A percentile compares a stretch with the other conserved stretches of the same genome.
phyloP scores from a whole-genome alignment of 2,888 invertebrate species.

The Xanthia icteritia region DNA sequence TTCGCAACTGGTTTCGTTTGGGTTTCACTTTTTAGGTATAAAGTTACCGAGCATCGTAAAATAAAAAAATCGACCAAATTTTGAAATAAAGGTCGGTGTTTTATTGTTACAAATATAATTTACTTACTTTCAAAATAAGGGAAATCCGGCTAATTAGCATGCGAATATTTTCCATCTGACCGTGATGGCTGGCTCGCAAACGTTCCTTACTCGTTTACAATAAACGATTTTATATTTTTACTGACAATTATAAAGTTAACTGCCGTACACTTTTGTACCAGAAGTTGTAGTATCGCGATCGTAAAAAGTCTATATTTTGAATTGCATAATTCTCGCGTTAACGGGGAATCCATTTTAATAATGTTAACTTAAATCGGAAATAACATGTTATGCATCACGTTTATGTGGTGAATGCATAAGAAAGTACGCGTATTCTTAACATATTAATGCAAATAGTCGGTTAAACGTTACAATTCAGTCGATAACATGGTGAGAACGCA shows the following conservation, averaged over 20 bases:
- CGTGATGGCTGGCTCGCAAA: slow-evolving; percentile 67
- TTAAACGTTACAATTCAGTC: slow-evolving; percentile 52
- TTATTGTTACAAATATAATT: slow-evolving; percentile 70
- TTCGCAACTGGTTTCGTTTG: slow-evolving; percentile 49
- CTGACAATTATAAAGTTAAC: slow-evolving; percentile 70
- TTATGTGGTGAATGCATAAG: slow-evolving; percentile 43
- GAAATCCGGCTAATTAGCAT: slow-evolving; percentile 78
- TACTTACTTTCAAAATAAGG: slow-evolving; percentile 76
- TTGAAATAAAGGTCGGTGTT: slow-evolving; percentile 51
- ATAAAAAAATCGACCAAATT: slow-evolving; percentile 42
- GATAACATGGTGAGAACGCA: slow-evolving; percentile 49
- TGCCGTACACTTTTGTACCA: slow-evolving; percentile 67
- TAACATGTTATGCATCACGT: slow-evolving; percentile 43
- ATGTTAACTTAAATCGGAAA: slow-evolving; percentile 59
- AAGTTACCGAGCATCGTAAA: slow-evolving; percentile 55
- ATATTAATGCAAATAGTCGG: slow-evolving; percentile 51
- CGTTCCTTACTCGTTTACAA: slow-evolving; percentile 57
- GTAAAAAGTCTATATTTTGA: slow-evolving; percentile 62
- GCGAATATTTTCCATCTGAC: slow-evolving; percentile 72
- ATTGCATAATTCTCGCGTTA: slow-evolving; percentile 70
- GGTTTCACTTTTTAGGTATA: slow-evolving; percentile 53
- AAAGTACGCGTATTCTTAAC: slow-evolving; percentile 46
- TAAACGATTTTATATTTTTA: slow-evolving; percentile 68
- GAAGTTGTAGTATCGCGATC: slow-evolving; percentile 61
- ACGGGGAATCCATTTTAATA: slow-evolving; percentile 71